Evolutionary conservation across 2,797 vertebrate genomes (phyloP).

Genomic region (Tinamus major): DNA sequence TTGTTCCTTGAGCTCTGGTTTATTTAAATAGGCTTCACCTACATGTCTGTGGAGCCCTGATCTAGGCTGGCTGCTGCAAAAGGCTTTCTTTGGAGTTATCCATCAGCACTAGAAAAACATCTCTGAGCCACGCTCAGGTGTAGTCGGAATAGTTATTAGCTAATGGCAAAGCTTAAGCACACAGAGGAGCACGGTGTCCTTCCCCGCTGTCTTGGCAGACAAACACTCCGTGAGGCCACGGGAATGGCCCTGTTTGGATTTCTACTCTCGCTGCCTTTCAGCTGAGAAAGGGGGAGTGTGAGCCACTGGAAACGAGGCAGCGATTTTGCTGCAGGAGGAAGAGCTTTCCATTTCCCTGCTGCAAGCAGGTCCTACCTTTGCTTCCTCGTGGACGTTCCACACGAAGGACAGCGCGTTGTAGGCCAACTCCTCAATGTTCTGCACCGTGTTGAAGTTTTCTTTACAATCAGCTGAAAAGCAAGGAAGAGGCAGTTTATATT

Average conservation of each 20-base stretch:
- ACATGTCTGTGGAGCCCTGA: slow-evolving; percentile 11
- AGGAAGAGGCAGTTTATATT: background rate
- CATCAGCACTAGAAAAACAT: slow-evolving; percentile 62
- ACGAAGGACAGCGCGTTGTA: slow-evolving; percentile 96
- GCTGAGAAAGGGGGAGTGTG: accelerated
- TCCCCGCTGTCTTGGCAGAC: slow-evolving; percentile 23
- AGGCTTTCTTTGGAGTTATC: slow-evolving; percentile 31
- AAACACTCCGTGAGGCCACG: slow-evolving; percentile 2
- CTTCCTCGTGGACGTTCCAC: slow-evolving; percentile 94
- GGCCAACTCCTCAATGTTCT: slow-evolving; percentile 93
- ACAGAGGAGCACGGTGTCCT: background rate
- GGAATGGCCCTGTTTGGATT: background rate
- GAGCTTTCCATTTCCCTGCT: slow-evolving; percentile 12
- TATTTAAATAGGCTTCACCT: slow-evolving; percentile 24
- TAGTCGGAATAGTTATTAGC: slow-evolving; percentile 10
- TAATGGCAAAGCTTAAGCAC: slow-evolving; percentile 41
- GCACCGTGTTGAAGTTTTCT: slow-evolving; percentile 94
- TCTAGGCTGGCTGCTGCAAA: slow-evolving; percentile 8
- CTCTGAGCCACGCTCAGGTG: slow-evolving; percentile 10
- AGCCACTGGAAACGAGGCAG: background rate
- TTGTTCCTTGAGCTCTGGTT: slow-evolving; percentile 40
- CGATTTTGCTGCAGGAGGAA: background rate
- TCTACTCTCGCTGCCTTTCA: background rate
- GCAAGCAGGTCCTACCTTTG: slow-evolving; percentile 85
- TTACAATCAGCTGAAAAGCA: slow-evolving; percentile 92